Evolutionary conservation across 1,140 invertebrate species (phyloP).

Genomic region (Ruditapes philippinarum): DNA sequence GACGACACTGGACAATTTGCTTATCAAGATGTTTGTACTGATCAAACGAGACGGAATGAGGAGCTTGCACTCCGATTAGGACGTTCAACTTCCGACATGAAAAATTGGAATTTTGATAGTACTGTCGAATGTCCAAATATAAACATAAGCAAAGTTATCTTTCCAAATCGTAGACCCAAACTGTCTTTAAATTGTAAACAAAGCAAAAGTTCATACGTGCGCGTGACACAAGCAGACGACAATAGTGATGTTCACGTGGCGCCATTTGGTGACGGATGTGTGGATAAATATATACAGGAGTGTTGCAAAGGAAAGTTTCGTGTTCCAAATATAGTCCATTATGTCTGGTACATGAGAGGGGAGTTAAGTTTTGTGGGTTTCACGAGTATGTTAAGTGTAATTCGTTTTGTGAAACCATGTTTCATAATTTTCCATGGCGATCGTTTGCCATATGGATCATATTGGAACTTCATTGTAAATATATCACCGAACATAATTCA

Average conservation of each 20-base stretch:
- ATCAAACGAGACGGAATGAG: not conserved
- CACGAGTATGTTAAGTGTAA: conserved; percentile 64
- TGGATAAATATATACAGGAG: not conserved
- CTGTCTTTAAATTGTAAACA: not conserved
- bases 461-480: conserved; percentile 64
- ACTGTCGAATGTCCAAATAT: not conserved
- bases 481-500: conserved; percentile 61
- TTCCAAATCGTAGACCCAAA: not conserved
- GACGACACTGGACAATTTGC: too few relatives aligned
- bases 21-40: too few relatives aligned
- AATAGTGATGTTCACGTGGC: not conserved
- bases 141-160: not conserved
- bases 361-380: conserved; percentile 66
- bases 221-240: not conserved
- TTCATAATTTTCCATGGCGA: conserved; percentile 67
- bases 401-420: conserved; percentile 63
- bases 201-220: not conserved
- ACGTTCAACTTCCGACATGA: not conserved
- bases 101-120: not conserved
- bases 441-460: conserved; percentile 59
- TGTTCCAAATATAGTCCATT: conserved; percentile 74
- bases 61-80: not conserved
- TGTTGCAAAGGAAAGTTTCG: conserved; percentile 29
- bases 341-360: conserved; percentile 64
- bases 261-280: conserved; percentile 19